Base-by-base conservation (phyloP, 1,140 invertebrate species). In the Asbolus verrucosus region DNA sequence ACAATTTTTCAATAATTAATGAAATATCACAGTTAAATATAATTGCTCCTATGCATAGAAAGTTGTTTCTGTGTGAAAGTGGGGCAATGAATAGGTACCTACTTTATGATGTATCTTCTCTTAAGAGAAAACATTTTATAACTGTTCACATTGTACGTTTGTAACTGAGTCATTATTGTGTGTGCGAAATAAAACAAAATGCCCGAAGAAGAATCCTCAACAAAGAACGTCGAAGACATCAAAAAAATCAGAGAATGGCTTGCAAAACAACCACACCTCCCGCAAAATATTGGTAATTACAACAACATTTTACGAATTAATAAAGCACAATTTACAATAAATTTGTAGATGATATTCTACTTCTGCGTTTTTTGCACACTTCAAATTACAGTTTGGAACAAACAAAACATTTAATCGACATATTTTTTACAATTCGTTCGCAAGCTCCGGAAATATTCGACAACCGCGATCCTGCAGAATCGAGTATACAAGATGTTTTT, bases 181-280 rank as follows among this genome's bases (percentile, higher is more conserved):
- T 19, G 16, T 19, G 6, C 18, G n/a, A n/a, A n/a, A n/a, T n/a
- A n/a, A n/a, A n/a, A n/a, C n/a, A 46, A 18, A 16, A 46, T 46
- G 41, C 41, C 41, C 19, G 18, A 19, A 5, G 19, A 24, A 54
- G 19, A 54, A 30, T 13, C 30, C 14, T 6, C 21, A 8, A 11
- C 9, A 54, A 54, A 24, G n/a, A 11, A 24, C 9, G 81, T 86
- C 5, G 83, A 85, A 30, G 87, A 92, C 74, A 74, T 91, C 14
- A 80, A 86, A 60, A 83, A 85, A 3, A 87, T 94, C 31, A 90
- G 89, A 75, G 86, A 91, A 24, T 93, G 92, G 91, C 81, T 93
- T 0, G 77, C 80, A n/a, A 88, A 88, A 67, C 91, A 93, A 74
- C 88, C 91, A 0, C 91, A 94, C 82, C 82, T 94, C 15, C 91